A percentile compares a stretch with the other conserved stretches of the same genome.
Conservation (phyloP, 2,888 invertebrate genomes). For the Adineta ricciae region DNA sequence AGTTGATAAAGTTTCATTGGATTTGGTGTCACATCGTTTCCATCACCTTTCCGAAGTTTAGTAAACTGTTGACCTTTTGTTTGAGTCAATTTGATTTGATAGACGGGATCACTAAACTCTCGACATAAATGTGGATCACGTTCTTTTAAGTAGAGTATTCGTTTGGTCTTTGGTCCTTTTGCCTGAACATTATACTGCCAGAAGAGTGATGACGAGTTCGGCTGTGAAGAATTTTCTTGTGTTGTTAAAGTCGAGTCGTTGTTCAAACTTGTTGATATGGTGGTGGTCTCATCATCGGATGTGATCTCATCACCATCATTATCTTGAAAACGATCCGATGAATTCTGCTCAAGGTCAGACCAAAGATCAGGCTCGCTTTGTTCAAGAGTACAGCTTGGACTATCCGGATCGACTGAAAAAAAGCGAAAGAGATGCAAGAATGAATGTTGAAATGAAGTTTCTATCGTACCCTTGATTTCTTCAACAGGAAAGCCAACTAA, state of each 20-base stretch:
- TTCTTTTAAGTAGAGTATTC: constrained; percentile 56
- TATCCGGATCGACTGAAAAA: not conserved
- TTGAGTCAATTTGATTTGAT: constrained; percentile 64
- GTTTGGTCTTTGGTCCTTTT: constrained; percentile 88
- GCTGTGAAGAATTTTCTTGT: not conserved
- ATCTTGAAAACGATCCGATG: not conserved
- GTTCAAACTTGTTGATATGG: not conserved
- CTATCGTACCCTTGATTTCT: not conserved
- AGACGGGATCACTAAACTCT: constrained; percentile 84
- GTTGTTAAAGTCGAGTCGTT: not conserved
- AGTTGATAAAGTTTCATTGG: constrained; percentile 78
- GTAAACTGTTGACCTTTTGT: constrained; percentile 22
- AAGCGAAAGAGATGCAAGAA: too few species aligned
- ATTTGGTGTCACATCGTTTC: constrained; percentile 89
- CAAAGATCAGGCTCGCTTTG: constrained; percentile 11
- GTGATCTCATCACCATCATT: not conserved
- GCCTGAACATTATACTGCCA: constrained; percentile 99
- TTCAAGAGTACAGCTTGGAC: not conserved
- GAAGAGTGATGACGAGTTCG: constrained; percentile 53
- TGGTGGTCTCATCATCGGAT: not conserved
- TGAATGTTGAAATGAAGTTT: too few species aligned
- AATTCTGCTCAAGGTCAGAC: constrained; percentile 7
- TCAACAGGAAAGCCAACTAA: not conserved
- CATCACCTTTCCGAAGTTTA: constrained; percentile 87
- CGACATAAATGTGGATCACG: constrained; percentile 83